These are phyloP conservation scores for Cylindroiulus punctatus DNA, from an alignment of 2,888 invertebrate genomes.

Conservation along the genomic window DNA sequence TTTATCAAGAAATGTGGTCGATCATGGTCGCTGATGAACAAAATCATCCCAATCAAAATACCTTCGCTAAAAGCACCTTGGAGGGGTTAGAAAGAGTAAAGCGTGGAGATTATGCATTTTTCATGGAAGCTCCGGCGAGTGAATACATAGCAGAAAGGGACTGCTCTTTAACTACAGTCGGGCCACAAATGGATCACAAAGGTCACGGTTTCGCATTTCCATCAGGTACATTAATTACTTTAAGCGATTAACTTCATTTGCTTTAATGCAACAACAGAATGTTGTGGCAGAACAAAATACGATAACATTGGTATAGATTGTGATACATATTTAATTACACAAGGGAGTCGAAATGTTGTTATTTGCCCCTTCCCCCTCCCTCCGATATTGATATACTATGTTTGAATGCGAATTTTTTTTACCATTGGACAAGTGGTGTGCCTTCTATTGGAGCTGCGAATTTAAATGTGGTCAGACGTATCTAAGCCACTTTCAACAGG, in stretches of 20 bases:
- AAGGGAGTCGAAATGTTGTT: too few relatives aligned
- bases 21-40: slow-evolving; percentile 30
- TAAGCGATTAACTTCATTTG: neutral
- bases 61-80: slow-evolving; percentile 73
- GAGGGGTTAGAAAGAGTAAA: slow-evolving; percentile 91
- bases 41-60: slow-evolving; percentile 46
- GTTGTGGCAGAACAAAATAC: neutral
- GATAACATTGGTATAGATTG: too few relatives aligned
- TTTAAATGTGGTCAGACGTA: too few relatives aligned
- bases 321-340: too few relatives aligned
- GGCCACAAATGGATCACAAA: slow-evolving; percentile 90
- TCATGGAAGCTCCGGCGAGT: slow-evolving; percentile 97
- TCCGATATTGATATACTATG: too few relatives aligned
- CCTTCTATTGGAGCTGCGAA: too few relatives aligned
- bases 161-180: slow-evolving; percentile 89
- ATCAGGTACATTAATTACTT: slow-evolving; percentile 70
- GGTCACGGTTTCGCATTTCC: slow-evolving; percentile 96
- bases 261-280: neutral
- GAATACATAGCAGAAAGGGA: slow-evolving; percentile 92
- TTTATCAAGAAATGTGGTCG: slow-evolving; percentile 54
- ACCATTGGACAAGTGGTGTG: too few relatives aligned
- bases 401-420: too few relatives aligned
- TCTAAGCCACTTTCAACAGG: too few relatives aligned
- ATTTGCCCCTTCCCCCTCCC: too few relatives aligned
- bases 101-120: slow-evolving; percentile 87